Base-by-base conservation (phyloP, 1,140 invertebrate genomes). In the Palaemon carinicauda region DNA sequence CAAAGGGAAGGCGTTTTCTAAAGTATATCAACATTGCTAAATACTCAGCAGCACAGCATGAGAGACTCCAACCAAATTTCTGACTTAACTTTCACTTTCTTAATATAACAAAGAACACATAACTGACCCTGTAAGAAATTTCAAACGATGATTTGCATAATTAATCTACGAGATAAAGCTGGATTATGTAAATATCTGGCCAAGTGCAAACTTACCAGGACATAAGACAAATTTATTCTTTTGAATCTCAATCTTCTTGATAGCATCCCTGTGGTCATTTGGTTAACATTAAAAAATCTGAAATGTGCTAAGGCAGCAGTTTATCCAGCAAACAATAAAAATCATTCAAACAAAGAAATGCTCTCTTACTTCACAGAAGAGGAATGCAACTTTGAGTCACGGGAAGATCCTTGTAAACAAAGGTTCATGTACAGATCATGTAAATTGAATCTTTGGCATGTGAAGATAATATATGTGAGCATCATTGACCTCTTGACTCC, bases 401-500 rank as follows among this genome's bases (percentile, higher is more conserved):
- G 77, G 52, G 80, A 71, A 51, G 54, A 86, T 29, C 69, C 17
- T 52, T n/a, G 69, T 73, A 80, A 80, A 80, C 75, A 60, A 80
- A 33, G 52, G 78, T 80, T 86, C 77, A 60, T 80, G 84, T 86
- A 80, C 84, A 86, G 84, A 86, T 86, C 84, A 80, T 86, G 65
- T 80, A 80, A 73, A 79, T 86, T 86, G 84, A 86, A 80, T 86
- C 84, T 86, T 86, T 86, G 84, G 84, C 84, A 86, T 86, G 65
- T 80, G 73, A 86, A 71, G 84, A 86, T 77, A 86, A 86, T 86
- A 86, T 79, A 86, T 65, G 80, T 86, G 84, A 86, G 84, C 84
- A 86, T 71, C 80, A 80, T 86, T 86, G 33, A 54, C 77, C 52
- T 86, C 41, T 80, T 53, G 52, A 54, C 50, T 75, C 60, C 75